These are phyloP conservation scores for Ochropacha duplaris DNA, from an alignment of 2,888 invertebrate genomes.

Conservation along the genomic window DNA sequence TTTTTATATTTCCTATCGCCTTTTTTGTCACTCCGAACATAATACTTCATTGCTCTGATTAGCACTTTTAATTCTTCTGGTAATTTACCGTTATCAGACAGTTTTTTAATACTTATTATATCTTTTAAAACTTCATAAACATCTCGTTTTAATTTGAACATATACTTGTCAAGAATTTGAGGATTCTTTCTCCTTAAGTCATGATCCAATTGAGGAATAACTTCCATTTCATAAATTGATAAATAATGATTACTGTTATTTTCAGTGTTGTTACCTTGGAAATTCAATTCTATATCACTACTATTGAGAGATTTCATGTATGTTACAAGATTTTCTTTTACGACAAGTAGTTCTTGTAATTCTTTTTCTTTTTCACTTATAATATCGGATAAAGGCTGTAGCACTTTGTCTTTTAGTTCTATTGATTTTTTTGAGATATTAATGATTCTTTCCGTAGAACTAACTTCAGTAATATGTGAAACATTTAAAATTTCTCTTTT, in stretches of 20 bases:
- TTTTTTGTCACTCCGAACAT: slow-evolving; percentile 35
- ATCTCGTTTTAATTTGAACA: slow-evolving; percentile 54
- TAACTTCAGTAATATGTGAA: slow-evolving; percentile 8
- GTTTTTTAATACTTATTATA: slow-evolving; percentile 42
- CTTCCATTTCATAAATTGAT: slow-evolving; percentile 43
- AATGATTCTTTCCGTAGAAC: slow-evolving; percentile 11
- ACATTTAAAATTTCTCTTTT: slow-evolving; percentile 45
- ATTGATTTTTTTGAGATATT: slow-evolving; percentile 13
- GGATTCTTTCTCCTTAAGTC: slow-evolving; percentile 30
- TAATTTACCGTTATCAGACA: slow-evolving; percentile 26
- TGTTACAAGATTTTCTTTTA: slow-evolving; percentile 45
- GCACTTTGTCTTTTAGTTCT: slow-evolving; percentile 34
- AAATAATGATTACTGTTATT: slow-evolving; percentile 19
- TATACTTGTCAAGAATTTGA: slow-evolving; percentile 33
- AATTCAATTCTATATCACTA: slow-evolving; percentile 17
- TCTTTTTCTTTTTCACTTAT: slow-evolving; percentile 53
- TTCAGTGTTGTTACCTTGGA: slow-evolving; percentile 14
- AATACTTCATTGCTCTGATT: slow-evolving; percentile 47
- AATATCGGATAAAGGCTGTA: slow-evolving; percentile 45
- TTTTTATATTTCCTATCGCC: slow-evolving; percentile 14
- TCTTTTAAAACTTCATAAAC: slow-evolving; percentile 56
- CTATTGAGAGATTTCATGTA: slow-evolving; percentile 34
- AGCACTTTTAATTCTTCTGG: slow-evolving; percentile 47
- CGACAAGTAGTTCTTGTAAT: slow-evolving; percentile 41
- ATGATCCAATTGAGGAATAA: slow-evolving; percentile 28